These are phyloP conservation scores for Agrypnia vestita DNA, from an alignment of 1,140 invertebrate species.

Conservation along the genomic window DNA sequence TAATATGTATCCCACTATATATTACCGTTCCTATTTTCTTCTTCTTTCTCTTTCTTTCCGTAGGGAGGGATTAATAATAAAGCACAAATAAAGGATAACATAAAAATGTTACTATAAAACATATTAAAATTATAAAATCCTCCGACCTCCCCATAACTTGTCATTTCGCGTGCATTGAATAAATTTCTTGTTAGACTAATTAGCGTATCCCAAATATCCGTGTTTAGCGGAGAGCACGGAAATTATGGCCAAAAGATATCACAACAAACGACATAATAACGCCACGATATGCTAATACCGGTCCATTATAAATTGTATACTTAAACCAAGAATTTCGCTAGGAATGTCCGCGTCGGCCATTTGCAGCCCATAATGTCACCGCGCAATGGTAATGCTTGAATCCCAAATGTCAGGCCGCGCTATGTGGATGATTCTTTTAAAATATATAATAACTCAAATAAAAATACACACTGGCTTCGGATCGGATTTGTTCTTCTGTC, in stretches of 20 bases:
- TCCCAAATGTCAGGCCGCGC: constrained; percentile 22
- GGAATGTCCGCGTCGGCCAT: neutral
- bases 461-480: too few relatives aligned
- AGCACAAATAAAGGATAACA: too few relatives aligned
- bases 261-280: constrained; percentile 41
- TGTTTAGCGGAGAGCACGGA: constrained; percentile 20
- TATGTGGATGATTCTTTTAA: too few relatives aligned
- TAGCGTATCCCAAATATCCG: constrained; percentile 35
- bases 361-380: neutral
- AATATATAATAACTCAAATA: too few relatives aligned
- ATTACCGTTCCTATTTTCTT: too few relatives aligned
- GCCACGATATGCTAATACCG: constrained; percentile 23
- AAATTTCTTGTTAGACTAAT: constrained; percentile 23
- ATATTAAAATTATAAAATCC: neutral
- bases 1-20: too few relatives aligned
- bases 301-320: constrained; percentile 41
- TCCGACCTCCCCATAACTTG: neutral
- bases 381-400: constrained; percentile 15
- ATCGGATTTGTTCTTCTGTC: too few relatives aligned
- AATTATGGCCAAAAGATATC: constrained; percentile 30
- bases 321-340: constrained; percentile 21
- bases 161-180: neutral
- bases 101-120: too few relatives aligned
- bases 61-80: too few relatives aligned
- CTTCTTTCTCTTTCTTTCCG: too few relatives aligned